Base-by-base conservation (phyloP, 2,888 invertebrate species). In the Elmis aenea region DNA sequence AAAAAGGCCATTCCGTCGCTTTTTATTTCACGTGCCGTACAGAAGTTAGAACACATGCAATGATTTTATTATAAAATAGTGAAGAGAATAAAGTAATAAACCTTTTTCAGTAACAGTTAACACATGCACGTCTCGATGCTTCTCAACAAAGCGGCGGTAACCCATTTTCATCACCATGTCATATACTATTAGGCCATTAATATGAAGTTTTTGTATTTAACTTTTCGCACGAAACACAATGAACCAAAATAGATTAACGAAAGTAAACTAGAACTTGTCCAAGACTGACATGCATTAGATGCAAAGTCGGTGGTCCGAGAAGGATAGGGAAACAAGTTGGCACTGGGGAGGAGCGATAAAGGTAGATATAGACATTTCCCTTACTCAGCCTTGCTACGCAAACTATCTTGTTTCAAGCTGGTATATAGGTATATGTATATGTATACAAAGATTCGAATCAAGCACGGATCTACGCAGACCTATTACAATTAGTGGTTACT, bases 281-380 rank as follows among this genome's bases (percentile, higher is more conserved):
- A 39, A 42, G n/a, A 33, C 23, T 38, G 32, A 26, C 38, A 41
- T 46, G 39, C 45, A 37, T 28, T 27, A 30, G 33, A 35, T 40
- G 45, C 48, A 45, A 49, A 51, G 45, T 45, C 36, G 45, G 47
- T 43, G 43, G 48, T 51, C 47, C 27, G 34, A 45, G 33, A 33
- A 36, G 34, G 38, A 42, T 30, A 37, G 43, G 33, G 13, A 32
- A 5, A 18, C 18, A 5, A 8, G 8, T 6, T 22, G 16, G 20
- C 14, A 26, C 25, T 13, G 21, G 33, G 27, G 23, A 35, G 35
- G 38, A 31, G 32, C 27, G 37, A 43, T 33, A 28, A 24, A 45
- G 46, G 29, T 27, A 35, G 36, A 42, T 35, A 39, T 32, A 42
- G 30, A 16, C 22, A 27, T 33, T 36, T 48, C 32, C 38, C 31